Conservation (phyloP, 1,140 invertebrate species). For the Marisa cornuarietis region DNA sequence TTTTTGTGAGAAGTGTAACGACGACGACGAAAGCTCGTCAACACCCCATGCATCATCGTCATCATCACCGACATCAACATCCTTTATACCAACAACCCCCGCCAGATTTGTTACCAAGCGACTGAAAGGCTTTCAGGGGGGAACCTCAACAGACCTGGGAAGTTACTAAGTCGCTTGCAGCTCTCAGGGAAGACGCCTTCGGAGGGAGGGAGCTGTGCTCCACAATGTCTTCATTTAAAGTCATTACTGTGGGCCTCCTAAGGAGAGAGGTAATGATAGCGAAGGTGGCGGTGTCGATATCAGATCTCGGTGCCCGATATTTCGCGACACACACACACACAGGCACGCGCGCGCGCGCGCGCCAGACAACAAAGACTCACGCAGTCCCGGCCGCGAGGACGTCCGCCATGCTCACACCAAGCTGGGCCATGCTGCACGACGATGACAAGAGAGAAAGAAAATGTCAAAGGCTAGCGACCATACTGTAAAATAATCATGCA, state of each 20-base stretch:
- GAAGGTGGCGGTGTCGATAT: background rate
- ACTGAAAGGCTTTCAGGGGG: background rate
- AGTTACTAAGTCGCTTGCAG: background rate
- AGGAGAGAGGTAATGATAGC: background rate
- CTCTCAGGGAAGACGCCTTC: background rate
- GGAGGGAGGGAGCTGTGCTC: no score
- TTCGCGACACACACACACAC: background rate
- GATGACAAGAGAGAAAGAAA: background rate
- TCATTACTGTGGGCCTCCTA: no score
- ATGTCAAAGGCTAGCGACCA: no score
- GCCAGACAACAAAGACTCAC: background rate
- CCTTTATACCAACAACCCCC: background rate
- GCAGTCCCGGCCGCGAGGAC: background rate
- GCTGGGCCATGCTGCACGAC: no score
- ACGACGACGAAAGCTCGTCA: background rate
- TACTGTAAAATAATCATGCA: background rate
- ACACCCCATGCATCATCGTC: background rate
- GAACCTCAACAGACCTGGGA: background rate
- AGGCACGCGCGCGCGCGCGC: background rate
- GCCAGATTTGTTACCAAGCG: background rate
- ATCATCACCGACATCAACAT: background rate
- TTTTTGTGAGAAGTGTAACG: background rate
- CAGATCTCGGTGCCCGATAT: background rate
- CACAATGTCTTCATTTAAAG: no score
- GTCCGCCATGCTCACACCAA: background rate